Base-by-base conservation (phyloP, 2,797 vertebrate genomes). In the Schizothorax lantsangensis region DNA sequence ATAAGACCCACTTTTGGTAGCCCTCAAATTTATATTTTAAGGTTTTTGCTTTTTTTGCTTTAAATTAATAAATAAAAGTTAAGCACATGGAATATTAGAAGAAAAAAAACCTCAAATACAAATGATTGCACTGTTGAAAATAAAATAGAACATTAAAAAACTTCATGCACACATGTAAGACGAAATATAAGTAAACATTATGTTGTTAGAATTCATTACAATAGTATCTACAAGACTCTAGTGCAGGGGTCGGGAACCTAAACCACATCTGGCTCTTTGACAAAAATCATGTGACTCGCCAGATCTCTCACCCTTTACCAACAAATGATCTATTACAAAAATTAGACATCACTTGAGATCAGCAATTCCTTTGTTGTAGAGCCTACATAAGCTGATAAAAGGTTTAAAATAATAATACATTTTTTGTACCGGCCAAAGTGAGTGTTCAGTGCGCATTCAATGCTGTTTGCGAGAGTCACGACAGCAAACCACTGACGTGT, bases 131-230 rank as follows among this genome's bases (percentile, higher is more conserved):
- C 71, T 36, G 26, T 17, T 75, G 19, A 79, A 69, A 83, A 73
- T 26, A 23, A 33, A 17, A 40, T 2, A 38, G 38, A 26, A 19
- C 9, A 0, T 79, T 64, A 3, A 30, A 73, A 73, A 59, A 59
- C 11, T 5, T 36, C 21, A 47, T 79, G 66, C 66, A 79, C 26
- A 68, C 83, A 68, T 23, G 30, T 19, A 43, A 57, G 64, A 71
- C 17, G 21, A 85, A 79, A 72, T 38, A 85, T 8, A 54, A 26
- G 23, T 62, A 30, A 38, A 84, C 83, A 54, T 66, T 47, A 57
- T 14, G 23, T 54, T 84, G 64, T 85, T 62, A 79, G 75, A 72
- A 59, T 79, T 26, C 49, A 72, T 85, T 72, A 57, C 36, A 85
- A 69, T 79, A 26, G 5, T 72, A 19, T 45, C 4, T 71, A 57